phyloP scores from a whole-genome alignment of 2,888 invertebrate species.

The Coremacera marginata region DNA sequence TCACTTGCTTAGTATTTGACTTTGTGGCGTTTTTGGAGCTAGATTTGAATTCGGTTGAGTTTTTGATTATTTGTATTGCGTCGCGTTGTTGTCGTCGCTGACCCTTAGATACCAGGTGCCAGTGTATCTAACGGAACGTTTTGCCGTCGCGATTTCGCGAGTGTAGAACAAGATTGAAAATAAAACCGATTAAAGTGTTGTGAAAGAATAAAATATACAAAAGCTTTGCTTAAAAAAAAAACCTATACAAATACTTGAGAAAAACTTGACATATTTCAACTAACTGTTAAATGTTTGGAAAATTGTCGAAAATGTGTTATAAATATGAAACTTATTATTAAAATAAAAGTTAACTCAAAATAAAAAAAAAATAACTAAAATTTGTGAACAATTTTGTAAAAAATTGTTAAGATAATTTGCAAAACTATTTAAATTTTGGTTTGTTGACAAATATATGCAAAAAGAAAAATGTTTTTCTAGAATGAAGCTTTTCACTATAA shows the following conservation, averaged over 20 bases:
- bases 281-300: not conserved
- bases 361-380: not conserved
- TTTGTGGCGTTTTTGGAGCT: slow-evolving; percentile 21
- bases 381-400: not conserved
- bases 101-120: slow-evolving; percentile 14
- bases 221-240: not conserved
- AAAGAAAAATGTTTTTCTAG: not conserved
- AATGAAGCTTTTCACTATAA: not conserved
- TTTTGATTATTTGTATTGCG: slow-evolving; percentile 24
- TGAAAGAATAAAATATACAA: not conserved
- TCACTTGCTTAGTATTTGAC: slow-evolving; percentile 28
- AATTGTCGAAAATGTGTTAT: not conserved
- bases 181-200: slow-evolving; percentile 2
- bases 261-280: not conserved
- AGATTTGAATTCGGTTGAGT: slow-evolving; percentile 13
- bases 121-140: not conserved
- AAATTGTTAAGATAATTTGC: not conserved
- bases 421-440: not conserved
- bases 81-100: slow-evolving; percentile 17
- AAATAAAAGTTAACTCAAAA: not conserved
- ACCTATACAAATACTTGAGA: not conserved
- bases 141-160: slow-evolving; percentile 28
- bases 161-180: not conserved
- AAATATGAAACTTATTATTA: not conserved
- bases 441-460: not conserved